These are phyloP conservation scores for Drosophila ezoana DNA, from an alignment of 2,888 invertebrate species.

Conservation along the genomic window DNA sequence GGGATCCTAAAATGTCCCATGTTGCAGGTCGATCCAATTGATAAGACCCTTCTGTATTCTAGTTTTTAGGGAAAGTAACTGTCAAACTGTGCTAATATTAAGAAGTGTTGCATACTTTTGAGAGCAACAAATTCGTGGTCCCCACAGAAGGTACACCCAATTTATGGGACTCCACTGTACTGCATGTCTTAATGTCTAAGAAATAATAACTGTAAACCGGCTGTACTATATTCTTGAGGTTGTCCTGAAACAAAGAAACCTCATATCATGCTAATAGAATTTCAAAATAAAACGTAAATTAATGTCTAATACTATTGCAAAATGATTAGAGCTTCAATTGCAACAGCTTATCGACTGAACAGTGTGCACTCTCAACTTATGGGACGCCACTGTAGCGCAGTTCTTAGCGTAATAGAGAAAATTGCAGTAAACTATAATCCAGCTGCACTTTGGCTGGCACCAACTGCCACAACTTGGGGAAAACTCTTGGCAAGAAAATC, in stretches of 20 bases:
- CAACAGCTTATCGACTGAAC: background rate
- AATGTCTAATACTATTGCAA: too few relatives aligned
- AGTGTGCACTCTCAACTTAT: background rate
- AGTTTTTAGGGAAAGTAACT: too few relatives aligned
- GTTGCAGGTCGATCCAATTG: too few relatives aligned
- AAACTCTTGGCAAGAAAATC: constrained; percentile 67
- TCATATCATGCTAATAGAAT: too few relatives aligned
- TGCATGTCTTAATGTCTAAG: too few relatives aligned
- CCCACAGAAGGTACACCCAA: background rate
- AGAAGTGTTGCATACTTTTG: background rate
- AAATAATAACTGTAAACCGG: background rate
- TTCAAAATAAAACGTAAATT: too few relatives aligned
- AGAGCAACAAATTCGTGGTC: background rate
- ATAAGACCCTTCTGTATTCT: too few relatives aligned
- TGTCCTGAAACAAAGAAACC: too few relatives aligned
- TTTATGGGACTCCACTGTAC: background rate
- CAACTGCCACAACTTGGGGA: constrained; percentile 27
- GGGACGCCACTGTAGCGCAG: constrained; percentile 9
- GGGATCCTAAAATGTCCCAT: too few relatives aligned
- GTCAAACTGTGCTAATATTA: too few relatives aligned
- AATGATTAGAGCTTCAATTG: background rate
- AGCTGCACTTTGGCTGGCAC: constrained; percentile 31
- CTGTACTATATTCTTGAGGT: constrained; percentile 11
- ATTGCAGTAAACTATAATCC: constrained; percentile 38
- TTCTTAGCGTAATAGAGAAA: background rate